A percentile compares a stretch with the other conserved stretches of the same genome.
Conservation (phyloP, 2,888 invertebrate genomes). For the Vesta saturnalis region DNA sequence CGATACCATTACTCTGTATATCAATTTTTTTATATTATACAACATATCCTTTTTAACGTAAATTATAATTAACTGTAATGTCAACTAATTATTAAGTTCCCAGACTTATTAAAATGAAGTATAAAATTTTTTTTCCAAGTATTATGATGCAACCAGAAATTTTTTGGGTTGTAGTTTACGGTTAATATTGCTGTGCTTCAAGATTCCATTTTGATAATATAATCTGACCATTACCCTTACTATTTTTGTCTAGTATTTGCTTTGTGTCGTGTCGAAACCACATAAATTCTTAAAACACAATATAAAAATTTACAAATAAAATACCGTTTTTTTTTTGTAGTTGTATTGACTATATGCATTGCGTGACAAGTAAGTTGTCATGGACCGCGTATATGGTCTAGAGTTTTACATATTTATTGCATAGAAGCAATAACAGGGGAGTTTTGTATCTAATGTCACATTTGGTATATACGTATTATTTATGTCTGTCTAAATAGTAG, state of each 20-base stretch:
- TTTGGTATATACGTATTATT: constrained; percentile 33
- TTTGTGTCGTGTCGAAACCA: constrained; percentile 13
- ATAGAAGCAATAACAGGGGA: constrained; percentile 41
- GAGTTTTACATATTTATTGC: constrained; percentile 44
- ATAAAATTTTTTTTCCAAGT: neutral
- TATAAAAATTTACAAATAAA: constrained; percentile 21
- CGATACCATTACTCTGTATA: neutral
- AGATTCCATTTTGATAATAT: too few relatives aligned
- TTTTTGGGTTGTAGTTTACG: neutral
- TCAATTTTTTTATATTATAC: constrained; percentile 6
- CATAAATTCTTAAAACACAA: constrained; percentile 22
- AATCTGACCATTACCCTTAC: neutral
- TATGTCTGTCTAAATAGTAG: constrained; percentile 28
- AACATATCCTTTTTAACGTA: constrained; percentile 27
- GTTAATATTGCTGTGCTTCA: neutral
- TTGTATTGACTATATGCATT: constrained; percentile 21
- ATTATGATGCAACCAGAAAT: neutral
- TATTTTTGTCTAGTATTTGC: neutral
- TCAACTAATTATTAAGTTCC: neutral
- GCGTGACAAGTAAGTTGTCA: constrained; percentile 40
- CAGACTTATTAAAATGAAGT: neutral
- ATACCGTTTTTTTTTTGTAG: constrained; percentile 19
- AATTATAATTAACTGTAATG: constrained; percentile 11
- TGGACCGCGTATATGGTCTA: constrained; percentile 36
- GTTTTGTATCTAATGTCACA: constrained; percentile 31